Evolutionary conservation across 2,888 invertebrate species (phyloP).

Genomic region (Uropetala carovei): DNA sequence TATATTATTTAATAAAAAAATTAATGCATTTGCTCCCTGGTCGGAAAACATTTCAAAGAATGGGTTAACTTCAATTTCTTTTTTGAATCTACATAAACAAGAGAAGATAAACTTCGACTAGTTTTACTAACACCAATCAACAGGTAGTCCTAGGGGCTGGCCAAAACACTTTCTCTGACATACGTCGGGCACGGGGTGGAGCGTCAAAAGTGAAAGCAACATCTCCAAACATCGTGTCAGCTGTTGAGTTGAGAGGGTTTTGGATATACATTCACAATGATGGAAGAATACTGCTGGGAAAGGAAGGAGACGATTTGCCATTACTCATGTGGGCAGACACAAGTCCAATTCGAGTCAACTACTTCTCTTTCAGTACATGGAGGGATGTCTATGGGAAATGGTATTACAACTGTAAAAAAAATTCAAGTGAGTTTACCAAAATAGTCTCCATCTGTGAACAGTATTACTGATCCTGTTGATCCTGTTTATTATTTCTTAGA

Average conservation of each 20-base stretch:
- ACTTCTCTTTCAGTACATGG: conserved; percentile 39
- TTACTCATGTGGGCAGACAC: conserved; percentile 43
- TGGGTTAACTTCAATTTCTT: too few species aligned
- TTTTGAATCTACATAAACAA: too few species aligned
- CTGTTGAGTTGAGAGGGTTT: conserved; percentile 3
- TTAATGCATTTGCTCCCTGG: too few species aligned
- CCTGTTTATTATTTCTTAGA: too few species aligned
- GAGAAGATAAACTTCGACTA: too few species aligned
- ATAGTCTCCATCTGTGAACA: too few species aligned
- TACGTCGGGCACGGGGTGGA: conserved; percentile 29
- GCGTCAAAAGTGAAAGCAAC: not conserved
- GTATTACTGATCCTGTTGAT: too few species aligned
- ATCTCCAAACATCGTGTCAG: not conserved
- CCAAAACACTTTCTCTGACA: conserved; percentile 6
- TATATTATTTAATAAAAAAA: too few species aligned
- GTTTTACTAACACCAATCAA: too few species aligned
- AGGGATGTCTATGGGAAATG: conserved; percentile 35
- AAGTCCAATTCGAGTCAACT: not conserved
- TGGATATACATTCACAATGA: conserved; percentile 44
- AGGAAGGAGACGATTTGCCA: conserved; percentile 36
- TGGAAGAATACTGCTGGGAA: conserved; percentile 26
- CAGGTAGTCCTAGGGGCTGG: conserved; percentile 40
- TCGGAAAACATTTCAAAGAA: too few species aligned
- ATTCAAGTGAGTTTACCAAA: not conserved
- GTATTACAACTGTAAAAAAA: conserved; percentile 34